Evolutionary conservation across 2,888 invertebrate genomes (phyloP).

Genomic region (Idaea straminata): DNA sequence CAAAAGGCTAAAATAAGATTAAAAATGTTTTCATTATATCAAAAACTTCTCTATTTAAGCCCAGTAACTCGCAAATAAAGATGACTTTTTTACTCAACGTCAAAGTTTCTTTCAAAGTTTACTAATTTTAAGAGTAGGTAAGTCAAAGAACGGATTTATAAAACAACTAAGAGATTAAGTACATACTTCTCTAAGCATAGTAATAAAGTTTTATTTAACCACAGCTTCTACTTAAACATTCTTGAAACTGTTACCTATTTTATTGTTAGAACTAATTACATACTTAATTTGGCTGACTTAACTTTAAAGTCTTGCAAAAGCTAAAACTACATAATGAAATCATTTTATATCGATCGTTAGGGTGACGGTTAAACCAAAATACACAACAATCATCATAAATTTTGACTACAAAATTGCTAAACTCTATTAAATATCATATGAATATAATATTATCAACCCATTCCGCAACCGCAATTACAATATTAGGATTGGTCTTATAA

Average conservation of each 20-base stretch:
- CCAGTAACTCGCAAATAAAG: constrained; percentile 35
- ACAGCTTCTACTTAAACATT: constrained; percentile 20
- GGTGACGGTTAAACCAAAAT: background rate
- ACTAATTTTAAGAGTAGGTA: constrained; percentile 38
- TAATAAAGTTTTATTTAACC: constrained; percentile 33
- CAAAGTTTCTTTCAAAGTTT: constrained; percentile 38
- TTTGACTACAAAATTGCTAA: background rate
- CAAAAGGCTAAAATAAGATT: constrained; percentile 34
- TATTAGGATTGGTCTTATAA: constrained; percentile 11
- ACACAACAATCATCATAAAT: background rate
- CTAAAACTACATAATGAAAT: background rate
- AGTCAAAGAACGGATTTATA: constrained; percentile 31
- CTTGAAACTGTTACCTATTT: constrained; percentile 3
- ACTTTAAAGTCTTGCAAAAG: background rate
- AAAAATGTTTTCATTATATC: constrained; percentile 38
- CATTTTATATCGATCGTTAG: no score
- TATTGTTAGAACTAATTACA: background rate
- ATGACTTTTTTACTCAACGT: constrained; percentile 34
- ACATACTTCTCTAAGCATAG: constrained; percentile 14
- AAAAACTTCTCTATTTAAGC: constrained; percentile 37
- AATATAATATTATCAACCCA: background rate
- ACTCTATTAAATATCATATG: background rate
- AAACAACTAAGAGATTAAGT: constrained; percentile 35
- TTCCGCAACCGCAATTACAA: background rate
- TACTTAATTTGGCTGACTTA: background rate